Evolutionary conservation across 2,888 invertebrate species (phyloP).

Genomic region (Capitulum mitella): DNA sequence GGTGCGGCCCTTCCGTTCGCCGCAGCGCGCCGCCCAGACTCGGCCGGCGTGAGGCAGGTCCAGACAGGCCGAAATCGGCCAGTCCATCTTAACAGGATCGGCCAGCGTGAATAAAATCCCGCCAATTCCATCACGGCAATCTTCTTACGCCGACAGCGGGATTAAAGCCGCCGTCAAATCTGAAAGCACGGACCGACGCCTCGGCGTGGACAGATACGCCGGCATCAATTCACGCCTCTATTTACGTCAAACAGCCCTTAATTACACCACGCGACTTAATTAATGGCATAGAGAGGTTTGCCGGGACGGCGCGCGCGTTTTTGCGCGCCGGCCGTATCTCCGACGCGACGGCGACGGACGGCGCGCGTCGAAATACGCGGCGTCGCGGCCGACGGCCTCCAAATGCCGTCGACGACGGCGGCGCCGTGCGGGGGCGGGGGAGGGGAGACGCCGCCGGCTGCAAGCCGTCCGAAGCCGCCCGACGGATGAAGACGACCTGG

Average conservation of each 20-base stretch:
- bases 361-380: neutral
- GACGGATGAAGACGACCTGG: neutral
- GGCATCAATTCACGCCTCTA: neutral
- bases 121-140: neutral
- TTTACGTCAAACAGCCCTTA: neutral
- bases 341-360: neutral
- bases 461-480: neutral
- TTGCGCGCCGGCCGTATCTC: neutral
- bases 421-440: neutral
- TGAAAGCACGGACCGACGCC: neutral
- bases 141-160: neutral
- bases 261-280: neutral
- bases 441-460: neutral
- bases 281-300: conserved; percentile 5
- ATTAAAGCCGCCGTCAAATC: neutral
- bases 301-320: neutral
- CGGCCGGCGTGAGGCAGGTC: neutral
- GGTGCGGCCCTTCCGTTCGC: too few relatives aligned
- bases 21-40: neutral
- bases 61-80: neutral
- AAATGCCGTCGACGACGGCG: neutral
- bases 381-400: neutral
- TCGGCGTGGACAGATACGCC: neutral
- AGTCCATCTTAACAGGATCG: neutral
- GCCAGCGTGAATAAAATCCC: neutral